Evolutionary conservation across 1,140 invertebrate genomes (phyloP), one percentile per base, ranked within the genome.

Genomic region (Panagrolaimus sp.): DNA sequence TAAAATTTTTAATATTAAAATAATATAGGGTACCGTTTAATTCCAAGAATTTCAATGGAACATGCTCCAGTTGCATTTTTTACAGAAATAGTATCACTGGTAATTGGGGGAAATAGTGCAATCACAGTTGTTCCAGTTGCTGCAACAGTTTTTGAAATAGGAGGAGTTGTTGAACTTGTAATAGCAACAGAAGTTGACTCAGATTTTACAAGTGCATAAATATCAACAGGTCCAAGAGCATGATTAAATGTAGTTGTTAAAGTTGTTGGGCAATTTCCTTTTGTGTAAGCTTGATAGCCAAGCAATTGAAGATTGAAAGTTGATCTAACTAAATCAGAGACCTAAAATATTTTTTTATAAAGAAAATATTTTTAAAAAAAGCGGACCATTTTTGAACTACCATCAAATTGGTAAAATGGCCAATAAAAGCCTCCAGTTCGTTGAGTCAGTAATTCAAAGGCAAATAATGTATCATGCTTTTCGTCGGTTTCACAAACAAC

Each of bases 21-120:
- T 38, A 38, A 38, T 38, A 7, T n/a, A n/a, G n/a, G n/a, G 31
- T 38, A 38, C 31, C 31, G 31, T 38, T 38, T 38, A 38, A 38
- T 57, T 20, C 20, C 51, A 57, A 57, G 20, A 57, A 57, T 57
- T 57, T 57, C 20, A 57, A 57, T 1, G 4, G 51, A 57, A 20
- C 51, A 57, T 16, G 5, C 51, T 25, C 9, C 51, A n/a, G 1
- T 48, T n/a, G 16, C 27, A 20, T 9, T 11, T 13, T 1, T 57
- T 20, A 57, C 51, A n/a, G 51, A 5, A 11, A 57, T 11, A 5
- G 20, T 23, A 16, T 11, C n/a, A 5, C 4, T 14, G n/a, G 51
- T 9, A 5, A 8, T 5, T 5, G 20, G 8, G 11, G 16, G 51
- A 23, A 57, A 11, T 1, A n/a, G 20, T 3, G 13, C 14, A 16